phyloP scores from a whole-genome alignment of 2,797 vertebrate species.

The Borostomias antarcticus region DNA sequence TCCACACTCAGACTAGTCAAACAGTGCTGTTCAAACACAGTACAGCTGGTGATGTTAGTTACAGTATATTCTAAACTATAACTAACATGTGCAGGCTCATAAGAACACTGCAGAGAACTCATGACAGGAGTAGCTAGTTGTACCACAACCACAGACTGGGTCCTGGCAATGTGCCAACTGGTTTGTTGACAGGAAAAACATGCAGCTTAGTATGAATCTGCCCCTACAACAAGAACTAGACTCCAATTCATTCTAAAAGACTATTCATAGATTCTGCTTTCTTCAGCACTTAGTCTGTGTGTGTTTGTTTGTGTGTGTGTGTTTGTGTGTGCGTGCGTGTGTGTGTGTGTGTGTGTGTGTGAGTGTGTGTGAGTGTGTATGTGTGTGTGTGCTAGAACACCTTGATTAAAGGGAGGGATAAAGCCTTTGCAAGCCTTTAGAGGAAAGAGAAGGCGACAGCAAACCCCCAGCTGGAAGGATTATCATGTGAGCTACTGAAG shows the following conservation, averaged over 20 bases:
- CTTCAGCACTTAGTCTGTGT: too few species aligned
- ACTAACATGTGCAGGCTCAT: too few species aligned
- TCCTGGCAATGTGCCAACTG: neutral
- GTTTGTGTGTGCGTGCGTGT: too few species aligned
- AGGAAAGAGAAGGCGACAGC: too few species aligned
- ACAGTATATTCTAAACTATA: too few species aligned
- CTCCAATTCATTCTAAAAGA: slow-evolving; percentile 23
- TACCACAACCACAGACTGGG: neutral
- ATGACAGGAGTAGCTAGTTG: neutral
- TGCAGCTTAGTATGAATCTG: neutral
- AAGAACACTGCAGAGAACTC: neutral
- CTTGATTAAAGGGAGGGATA: too few species aligned
- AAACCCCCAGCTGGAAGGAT: too few species aligned
- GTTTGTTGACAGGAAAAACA: neutral
- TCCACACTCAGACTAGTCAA: neutral
- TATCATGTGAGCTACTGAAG: too few species aligned
- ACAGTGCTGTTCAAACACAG: too few species aligned
- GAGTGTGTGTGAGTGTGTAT: neutral
- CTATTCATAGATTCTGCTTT: slow-evolving; percentile 22
- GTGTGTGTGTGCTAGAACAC: slow-evolving; percentile 4
- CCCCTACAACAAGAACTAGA: slow-evolving; percentile 49
- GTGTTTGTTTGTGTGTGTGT: too few species aligned
- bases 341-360: too few species aligned
- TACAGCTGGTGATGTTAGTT: too few species aligned
- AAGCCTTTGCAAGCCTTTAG: neutral